phyloP scores from a whole-genome alignment of 1,140 invertebrate species.

The Aphelenchoides fujianensis region DNA sequence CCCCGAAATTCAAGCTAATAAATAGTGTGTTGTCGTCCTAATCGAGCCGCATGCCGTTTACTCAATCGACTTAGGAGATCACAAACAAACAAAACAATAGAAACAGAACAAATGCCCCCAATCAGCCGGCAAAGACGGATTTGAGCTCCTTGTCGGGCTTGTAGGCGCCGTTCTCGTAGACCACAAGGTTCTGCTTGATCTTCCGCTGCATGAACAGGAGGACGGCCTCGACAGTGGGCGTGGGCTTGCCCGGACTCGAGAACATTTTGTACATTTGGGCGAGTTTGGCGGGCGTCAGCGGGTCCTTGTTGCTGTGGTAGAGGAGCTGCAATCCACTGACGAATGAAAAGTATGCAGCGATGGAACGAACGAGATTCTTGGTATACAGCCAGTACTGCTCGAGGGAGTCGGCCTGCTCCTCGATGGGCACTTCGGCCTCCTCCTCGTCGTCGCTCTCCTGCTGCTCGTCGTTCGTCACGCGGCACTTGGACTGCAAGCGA shows the following conservation, averaged over 20 bases:
- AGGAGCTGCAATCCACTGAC: constrained; percentile 16
- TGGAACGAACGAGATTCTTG: constrained; percentile 68
- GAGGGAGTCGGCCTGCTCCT: constrained; percentile 88
- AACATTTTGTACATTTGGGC: constrained; percentile 46
- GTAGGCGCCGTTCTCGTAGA: constrained; percentile 49
- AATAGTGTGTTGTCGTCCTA: too few species aligned
- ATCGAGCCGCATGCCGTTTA: too few species aligned
- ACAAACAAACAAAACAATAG: too few species aligned
- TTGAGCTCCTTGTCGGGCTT: too few species aligned
- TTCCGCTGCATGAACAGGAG: constrained; percentile 54
- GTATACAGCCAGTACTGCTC: constrained; percentile 76
- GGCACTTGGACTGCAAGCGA: too few species aligned
- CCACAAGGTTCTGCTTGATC: constrained; percentile 41
- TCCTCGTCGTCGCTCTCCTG: constrained; percentile 66
- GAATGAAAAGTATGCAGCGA: constrained; percentile 21
- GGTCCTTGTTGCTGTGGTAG: constrained; percentile 15
- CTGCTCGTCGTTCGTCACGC: too few species aligned
- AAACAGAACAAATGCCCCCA: too few species aligned
- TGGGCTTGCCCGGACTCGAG: constrained; percentile 40
- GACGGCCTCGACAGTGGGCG: constrained; percentile 46
- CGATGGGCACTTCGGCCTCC: constrained; percentile 75
- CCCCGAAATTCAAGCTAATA: too few species aligned
- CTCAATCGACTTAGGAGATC: too few species aligned
- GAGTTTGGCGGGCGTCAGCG: constrained; percentile 36
- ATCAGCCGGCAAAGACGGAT: too few species aligned